Evolutionary conservation across 2,888 invertebrate species (phyloP), one percentile per base, ranked within the genome.

Genomic region (Drosophila austrosaltans): DNA sequence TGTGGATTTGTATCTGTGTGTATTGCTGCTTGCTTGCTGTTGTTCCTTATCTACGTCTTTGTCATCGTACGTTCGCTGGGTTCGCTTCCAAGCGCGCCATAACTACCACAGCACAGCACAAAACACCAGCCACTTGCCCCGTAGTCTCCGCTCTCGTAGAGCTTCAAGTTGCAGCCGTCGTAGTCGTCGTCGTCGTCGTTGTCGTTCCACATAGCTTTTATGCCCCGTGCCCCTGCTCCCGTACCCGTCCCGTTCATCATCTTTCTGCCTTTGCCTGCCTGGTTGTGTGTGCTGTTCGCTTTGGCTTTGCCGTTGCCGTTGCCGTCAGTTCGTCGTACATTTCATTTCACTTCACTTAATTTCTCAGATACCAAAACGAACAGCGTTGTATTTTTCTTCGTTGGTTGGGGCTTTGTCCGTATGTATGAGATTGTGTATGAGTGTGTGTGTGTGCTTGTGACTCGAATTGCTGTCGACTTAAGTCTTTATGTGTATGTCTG

Each of bases 31-130:
- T 30, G 30, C 5, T 73, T 81, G 82, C 82, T 88, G 85, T 81
- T 89, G 81, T 87, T 89, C 87, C 89, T 89, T 89, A 87, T 89
- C 85, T 82, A 81, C 89, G 84, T 81, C 82, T 83, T 88, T 83
- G 86, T 89, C 89, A 87, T 88, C 88, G 86, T 81, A 77, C 78
- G 83, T 77, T 82, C 76, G 80, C 78, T 77, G 66, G 70, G 76
- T 76, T 72, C 76, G 76, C 69, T 76, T 83, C 79, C 69, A 81
- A 82, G 88, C 84, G 88, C 88, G 83, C 88, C 88, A 87, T 83
- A 87, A 83, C 83, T 82, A 83, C 83, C 83, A 82, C 82, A 71
- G 72, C 63, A 30, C 36, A 58, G 58, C 64, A 64, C 62, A 56
- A 40, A 53, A 63, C 30, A 53, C 39, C 61, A 60, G 65, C 72